phyloP scores from a whole-genome alignment of 2,113 vertebrate genomes.

The Taxidea taxus region DNA sequence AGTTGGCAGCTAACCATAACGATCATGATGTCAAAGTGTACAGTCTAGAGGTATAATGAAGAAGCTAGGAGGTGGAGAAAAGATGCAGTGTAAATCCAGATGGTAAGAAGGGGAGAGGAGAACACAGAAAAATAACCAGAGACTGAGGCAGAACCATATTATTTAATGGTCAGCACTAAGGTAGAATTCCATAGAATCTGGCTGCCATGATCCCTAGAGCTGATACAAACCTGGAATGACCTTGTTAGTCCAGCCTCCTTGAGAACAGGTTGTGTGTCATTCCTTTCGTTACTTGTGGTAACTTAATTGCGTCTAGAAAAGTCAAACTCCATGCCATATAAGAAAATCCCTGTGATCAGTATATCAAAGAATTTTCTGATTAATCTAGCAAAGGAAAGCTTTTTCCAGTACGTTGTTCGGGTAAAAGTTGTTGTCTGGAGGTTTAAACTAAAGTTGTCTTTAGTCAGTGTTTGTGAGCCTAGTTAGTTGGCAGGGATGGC shows the following conservation, averaged over 20 bases:
- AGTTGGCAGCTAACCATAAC: background rate
- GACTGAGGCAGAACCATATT: background rate
- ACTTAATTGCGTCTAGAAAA: background rate
- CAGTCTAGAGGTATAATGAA: background rate
- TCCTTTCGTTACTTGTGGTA: background rate
- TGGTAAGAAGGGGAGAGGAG: background rate
- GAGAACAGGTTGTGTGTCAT: background rate
- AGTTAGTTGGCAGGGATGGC: rapidly evolving
- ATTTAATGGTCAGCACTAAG: background rate
- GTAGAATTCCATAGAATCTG: background rate
- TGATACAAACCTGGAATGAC: background rate
- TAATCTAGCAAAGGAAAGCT: background rate
- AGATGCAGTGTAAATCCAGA: background rate
- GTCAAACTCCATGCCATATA: background rate
- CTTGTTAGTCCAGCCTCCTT: background rate
- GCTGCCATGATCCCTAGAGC: background rate
- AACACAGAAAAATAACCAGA: background rate
- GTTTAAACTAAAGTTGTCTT: background rate
- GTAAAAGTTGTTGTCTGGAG: background rate
- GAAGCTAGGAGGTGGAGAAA: background rate
- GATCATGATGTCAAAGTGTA: background rate
- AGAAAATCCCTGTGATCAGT: background rate
- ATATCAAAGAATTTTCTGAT: background rate
- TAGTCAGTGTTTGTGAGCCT: background rate
- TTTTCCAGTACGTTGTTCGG: background rate